Conservation (phyloP, 2,888 invertebrate species). For the Agonopterix alstromeriana region DNA sequence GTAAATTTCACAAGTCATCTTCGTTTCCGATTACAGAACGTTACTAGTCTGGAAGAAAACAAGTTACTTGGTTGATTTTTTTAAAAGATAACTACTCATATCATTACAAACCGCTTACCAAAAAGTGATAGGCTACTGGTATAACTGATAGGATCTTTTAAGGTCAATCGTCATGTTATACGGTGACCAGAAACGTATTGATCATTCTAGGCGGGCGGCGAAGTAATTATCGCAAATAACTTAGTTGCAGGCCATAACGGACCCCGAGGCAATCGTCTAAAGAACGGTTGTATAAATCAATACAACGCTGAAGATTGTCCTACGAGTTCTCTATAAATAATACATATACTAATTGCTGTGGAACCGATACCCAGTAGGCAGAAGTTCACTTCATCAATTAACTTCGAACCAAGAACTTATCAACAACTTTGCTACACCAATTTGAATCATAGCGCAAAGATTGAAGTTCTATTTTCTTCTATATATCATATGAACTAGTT, state of each 20-base stretch:
- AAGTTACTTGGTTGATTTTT: background rate
- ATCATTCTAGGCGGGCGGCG: slow-evolving; percentile 31
- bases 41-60: background rate
- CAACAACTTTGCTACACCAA: no score
- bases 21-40: background rate
- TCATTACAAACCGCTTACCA: slow-evolving; percentile 1
- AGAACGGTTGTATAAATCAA: slow-evolving; percentile 52
- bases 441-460: no score
- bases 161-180: slow-evolving; percentile 16
- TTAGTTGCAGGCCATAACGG: slow-evolving; percentile 37
- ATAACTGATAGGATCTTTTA: slow-evolving; percentile 8
- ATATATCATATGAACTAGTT: no score
- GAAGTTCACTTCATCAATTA: slow-evolving; percentile 40
- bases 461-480: no score
- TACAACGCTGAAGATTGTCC: slow-evolving; percentile 37
- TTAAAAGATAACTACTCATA: background rate
- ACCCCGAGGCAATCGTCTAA: slow-evolving; percentile 27
- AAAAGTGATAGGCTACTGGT: slow-evolving; percentile 7
- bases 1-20: background rate
- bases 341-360: slow-evolving; percentile 46
- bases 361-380: slow-evolving; percentile 47
- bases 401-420: slow-evolving; percentile 10
- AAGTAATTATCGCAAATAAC: slow-evolving; percentile 57
- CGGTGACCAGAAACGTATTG: slow-evolving; percentile 18
- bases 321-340: slow-evolving; percentile 40